phyloP scores from a whole-genome alignment of 1,140 invertebrate species.

The Neoseiulus cucumeris region DNA sequence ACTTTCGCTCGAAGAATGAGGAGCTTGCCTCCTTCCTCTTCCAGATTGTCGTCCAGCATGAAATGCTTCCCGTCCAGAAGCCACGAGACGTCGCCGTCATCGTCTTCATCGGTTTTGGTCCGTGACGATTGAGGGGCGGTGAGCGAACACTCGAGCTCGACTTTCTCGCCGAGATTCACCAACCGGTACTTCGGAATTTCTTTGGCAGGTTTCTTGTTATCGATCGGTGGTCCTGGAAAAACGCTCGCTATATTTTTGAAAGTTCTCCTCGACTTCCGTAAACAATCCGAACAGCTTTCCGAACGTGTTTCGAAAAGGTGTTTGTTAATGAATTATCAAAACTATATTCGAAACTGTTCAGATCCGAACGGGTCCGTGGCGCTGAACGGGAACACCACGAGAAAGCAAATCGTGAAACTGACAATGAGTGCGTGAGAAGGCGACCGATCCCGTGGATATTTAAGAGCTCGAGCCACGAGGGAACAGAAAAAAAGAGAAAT shows the following conservation, averaged over 20 bases:
- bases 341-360: no score
- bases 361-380: no score
- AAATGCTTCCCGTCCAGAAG: background rate
- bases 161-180: background rate
- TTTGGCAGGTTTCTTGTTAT: background rate
- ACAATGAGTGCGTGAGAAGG: no score
- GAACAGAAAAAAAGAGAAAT: no score
- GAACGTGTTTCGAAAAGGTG: no score
- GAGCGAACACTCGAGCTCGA: background rate
- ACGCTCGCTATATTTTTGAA: background rate
- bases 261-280: no score
- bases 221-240: background rate
- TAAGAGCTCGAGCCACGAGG: no score
- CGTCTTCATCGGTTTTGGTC: background rate
- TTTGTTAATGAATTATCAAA: no score
- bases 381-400: no score
- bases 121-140: background rate
- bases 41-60: slow-evolving; percentile 1
- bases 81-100: background rate
- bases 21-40: background rate
- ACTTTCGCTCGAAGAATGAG: background rate
- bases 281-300: no score
- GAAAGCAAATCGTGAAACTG: no score
- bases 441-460: no score
- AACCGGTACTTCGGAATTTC: background rate